Base-by-base conservation (phyloP, 1,140 invertebrate species). In the Rhopalosiphum padi region DNA sequence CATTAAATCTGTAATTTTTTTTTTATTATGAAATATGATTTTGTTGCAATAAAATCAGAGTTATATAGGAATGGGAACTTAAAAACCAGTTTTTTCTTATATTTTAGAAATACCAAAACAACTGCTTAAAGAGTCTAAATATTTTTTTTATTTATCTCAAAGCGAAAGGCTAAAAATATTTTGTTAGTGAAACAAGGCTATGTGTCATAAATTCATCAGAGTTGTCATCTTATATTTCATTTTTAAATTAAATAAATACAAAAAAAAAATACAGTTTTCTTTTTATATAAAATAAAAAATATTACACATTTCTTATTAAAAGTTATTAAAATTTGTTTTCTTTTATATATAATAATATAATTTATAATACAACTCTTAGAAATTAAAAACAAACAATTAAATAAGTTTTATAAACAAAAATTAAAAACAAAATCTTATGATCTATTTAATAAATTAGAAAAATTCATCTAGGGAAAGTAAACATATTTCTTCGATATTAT, bases 371-470 rank as follows among this genome's bases (percentile, higher is more conserved):
- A 94, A 93, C 94, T 91, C 91, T 94, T 93, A 94, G 90, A 91
- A 88, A 93, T 94, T 91, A 94, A 94, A 93, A 94, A 91, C 86
- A 90, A 91, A 91, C 93, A 91, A 90, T 77, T 87, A 90, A 91
- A 91, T 89, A 94, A 77, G 60, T 88, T 91, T 91, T 87, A 90
- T 88, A 93, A 93, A 94, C 90, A 94, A 85, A 94, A 85, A 94
- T 92, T 94, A 90, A 94, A 90, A 94, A 92, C 60, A 90, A 68
- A 90, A 85, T 94, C 90, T 91, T 89, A 94, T 91, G 51, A 94
- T 90, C 90, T 93, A 94, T 94, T 90, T 93, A 94, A 94, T 94
- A 94, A 94, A 94, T 94, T 94, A 94, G 90, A 94, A 94, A 94
- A 89, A 94, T 88, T 94, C 90, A 93, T 94, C 94, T 94, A 89